Evolutionary conservation across 2,113 vertebrate species (phyloP), one percentile per base, ranked within the genome.

Genomic region (Platichthys flesus): DNA sequence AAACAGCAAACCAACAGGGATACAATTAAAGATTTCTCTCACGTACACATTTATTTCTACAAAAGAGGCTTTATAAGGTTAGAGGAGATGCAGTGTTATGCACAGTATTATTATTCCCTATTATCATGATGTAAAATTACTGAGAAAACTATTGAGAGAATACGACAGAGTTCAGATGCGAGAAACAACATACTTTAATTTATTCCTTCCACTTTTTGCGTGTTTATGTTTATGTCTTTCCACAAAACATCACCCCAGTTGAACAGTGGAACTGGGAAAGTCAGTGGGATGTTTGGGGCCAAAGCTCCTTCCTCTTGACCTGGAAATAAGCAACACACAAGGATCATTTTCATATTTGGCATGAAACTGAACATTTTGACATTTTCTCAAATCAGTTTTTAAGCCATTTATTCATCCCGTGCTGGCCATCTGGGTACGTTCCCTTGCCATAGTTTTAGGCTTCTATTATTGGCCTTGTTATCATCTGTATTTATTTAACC

Each of bases 1-100:
- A 69, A 65, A 74, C 4, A 65, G 13, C 20, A 24, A n/a, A 61
- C 31, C 71, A 55, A 54, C 52, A 49, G 66, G 65, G 65, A 75
- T 45, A n/a, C 59, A 70, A 21, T 31, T 55, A 54, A 20, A 54
- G 15, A 40, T 59, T 15, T 26, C 18, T 52, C 60, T 24, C 16
- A 55, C 67, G 14, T 61, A 23, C 8, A 10, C 42, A 4, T 3
- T 49, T 69, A 31, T 55, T 13, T 55, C 23, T 28, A 9, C 45
- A 67, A 35, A 40, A 42, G 23, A 12, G 21, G 18, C 23, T 37
- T 63, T 63, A 9, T 55, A 28, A 40, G 47, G 56, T 40, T 63
- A 9, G 59, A n/a, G 4, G 5, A 67, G 56, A 66, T 13, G 16
- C 16, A 8, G 6, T 47, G 15, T 60, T 42, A 35, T 16, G 18